Evolutionary conservation across 1,140 invertebrate genomes (phyloP).

Genomic region (Drosophila athabasca): DNA sequence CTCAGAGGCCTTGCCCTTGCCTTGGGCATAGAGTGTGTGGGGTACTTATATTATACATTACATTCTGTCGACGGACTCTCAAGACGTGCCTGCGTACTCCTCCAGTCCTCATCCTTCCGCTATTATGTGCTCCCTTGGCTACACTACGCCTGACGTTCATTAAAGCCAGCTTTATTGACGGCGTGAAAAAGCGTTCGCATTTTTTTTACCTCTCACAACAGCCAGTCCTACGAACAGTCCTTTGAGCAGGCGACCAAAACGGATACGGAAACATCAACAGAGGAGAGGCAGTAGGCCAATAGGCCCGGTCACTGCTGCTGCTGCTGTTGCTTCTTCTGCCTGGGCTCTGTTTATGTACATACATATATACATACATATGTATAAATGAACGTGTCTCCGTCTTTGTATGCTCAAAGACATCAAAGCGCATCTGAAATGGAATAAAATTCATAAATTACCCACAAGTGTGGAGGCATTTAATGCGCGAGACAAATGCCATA

Average conservation of each 20-base stretch:
- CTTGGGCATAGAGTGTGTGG: not conserved
- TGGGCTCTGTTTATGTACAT: constrained; percentile 5
- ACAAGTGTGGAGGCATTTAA: constrained; percentile 24
- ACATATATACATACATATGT: too few species aligned
- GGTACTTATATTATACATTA: constrained; percentile 13
- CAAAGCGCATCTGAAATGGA: constrained; percentile 30
- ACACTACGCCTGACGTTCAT: constrained; percentile 1
- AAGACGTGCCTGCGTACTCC: constrained; percentile 1
- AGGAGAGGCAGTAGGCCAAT: constrained; percentile 1
- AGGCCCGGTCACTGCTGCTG: constrained; percentile 20
- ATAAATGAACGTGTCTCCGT: not conserved
- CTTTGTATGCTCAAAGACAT: constrained; percentile 7
- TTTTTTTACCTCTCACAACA: too few species aligned
- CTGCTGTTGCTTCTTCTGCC: not conserved
- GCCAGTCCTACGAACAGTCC: not conserved
- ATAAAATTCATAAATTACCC: constrained; percentile 35
- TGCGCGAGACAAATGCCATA: too few species aligned
- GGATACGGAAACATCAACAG: constrained; percentile 5
- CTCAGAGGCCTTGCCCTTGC: too few species aligned
- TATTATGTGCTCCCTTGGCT: not conserved
- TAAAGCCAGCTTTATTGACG: constrained; percentile 8
- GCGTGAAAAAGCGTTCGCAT: constrained; percentile 9
- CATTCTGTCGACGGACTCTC: constrained; percentile 35
- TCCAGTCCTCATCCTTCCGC: not conserved
- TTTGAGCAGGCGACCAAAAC: constrained; percentile 4